Evolutionary conservation across 2,888 invertebrate genomes (phyloP).

Genomic region (Calephelis perditalis): DNA sequence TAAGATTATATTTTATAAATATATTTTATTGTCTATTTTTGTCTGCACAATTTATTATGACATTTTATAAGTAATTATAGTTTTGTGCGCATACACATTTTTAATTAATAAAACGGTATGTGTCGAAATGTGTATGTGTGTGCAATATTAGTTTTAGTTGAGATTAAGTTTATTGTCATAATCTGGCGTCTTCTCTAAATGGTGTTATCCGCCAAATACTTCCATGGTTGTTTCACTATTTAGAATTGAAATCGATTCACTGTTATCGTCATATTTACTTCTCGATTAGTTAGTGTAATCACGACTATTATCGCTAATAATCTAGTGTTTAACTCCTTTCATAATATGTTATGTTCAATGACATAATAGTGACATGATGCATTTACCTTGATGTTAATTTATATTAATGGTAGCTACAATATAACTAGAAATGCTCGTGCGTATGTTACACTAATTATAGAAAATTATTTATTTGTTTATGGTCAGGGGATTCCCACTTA

Average conservation of each 20-base stretch:
- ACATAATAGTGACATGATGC: slow-evolving; percentile 76
- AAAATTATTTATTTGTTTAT: slow-evolving; percentile 65
- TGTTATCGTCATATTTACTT: slow-evolving; percentile 48
- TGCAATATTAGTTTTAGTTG: slow-evolving; percentile 75
- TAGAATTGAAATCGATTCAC: slow-evolving; percentile 42
- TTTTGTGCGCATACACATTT: slow-evolving; percentile 76
- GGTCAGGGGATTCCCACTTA: slow-evolving; percentile 39
- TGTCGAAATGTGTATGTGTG: slow-evolving; percentile 76
- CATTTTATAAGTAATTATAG: slow-evolving; percentile 65
- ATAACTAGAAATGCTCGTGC: slow-evolving; percentile 68
- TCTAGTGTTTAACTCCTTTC: slow-evolving; percentile 43
- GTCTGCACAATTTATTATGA: slow-evolving; percentile 73
- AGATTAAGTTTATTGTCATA: slow-evolving; percentile 53
- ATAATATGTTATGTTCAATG: slow-evolving; percentile 60
- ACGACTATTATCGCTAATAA: slow-evolving; percentile 63
- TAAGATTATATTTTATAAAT: slow-evolving; percentile 71
- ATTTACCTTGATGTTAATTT: slow-evolving; percentile 77
- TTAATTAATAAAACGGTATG: slow-evolving; percentile 53
- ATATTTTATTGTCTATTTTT: slow-evolving; percentile 73
- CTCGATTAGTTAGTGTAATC: slow-evolving; percentile 72
- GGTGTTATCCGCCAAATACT: slow-evolving; percentile 42
- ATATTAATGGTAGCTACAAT: slow-evolving; percentile 74
- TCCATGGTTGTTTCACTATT: slow-evolving; percentile 61
- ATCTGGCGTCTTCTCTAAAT: slow-evolving; percentile 39
- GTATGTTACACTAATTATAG: slow-evolving; percentile 63